Base-by-base conservation (phyloP, 2,888 invertebrate species). In the Gandaritis pyraliata region DNA sequence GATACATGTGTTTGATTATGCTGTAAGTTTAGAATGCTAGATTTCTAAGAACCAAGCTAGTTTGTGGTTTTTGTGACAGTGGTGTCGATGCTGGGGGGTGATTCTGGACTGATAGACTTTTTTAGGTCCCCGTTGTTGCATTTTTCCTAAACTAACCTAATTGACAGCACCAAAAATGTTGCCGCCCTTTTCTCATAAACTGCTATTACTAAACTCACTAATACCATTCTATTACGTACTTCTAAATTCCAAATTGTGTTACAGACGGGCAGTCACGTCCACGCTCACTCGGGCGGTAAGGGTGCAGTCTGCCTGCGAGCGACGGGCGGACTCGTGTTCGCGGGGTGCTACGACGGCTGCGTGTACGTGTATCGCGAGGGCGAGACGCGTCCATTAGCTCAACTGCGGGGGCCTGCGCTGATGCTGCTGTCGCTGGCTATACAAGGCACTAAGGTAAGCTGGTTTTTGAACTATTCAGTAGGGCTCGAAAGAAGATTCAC, bases 261-360 rank as follows among this genome's bases (percentile, higher is more conserved):
- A 10, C 86, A 96, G 96, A 95, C 93, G 73, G 96, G 96, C 1
- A 82, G 86, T 29, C 92, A 94, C 77, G 85, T 93, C 39, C 90
- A 92, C n/a, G 86, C 91, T 39, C 93, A 94, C 72, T 87, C 86
- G 57, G 95, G 95, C 43, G 95, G 95, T 46, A 95, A 95, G 76
- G 96, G 96, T 13, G 95, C 95, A 49, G 95, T 95, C 41, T 95
- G 96, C 66, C 93, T 96, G 92, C 94, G 94, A 61, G 87, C 94
- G 52, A 92, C 93, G 46, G 93, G 94, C 68, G 94, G 95, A 41
- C 88, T 94, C 43, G 85, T 95, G 64, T 92, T 94, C 84, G 95
- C 95, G 46, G 96, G 96, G 69, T 96, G 96, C 86, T 96, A 96
- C 81, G 96, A 96, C 86, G 96, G 96, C 64, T 95, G 94, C 78